Evolutionary conservation across 2,797 vertebrate species (phyloP).

Genomic region (Helicolenus hilgendorfi): DNA sequence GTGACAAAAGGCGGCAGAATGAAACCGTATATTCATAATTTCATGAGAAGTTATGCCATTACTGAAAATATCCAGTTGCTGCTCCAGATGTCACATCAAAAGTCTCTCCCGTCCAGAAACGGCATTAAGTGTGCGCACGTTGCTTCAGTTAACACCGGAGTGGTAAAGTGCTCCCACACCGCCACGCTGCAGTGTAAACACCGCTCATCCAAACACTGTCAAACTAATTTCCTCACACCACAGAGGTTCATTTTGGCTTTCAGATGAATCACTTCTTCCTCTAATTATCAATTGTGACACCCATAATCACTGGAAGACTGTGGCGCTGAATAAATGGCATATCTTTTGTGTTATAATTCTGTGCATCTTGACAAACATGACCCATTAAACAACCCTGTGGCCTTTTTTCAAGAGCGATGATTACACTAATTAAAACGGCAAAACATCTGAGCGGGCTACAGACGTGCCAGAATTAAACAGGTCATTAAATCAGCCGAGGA

Average conservation of each 20-base stretch:
- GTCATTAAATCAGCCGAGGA: conserved; percentile 87
- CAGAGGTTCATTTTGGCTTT: conserved; percentile 85
- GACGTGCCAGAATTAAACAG: conserved; percentile 86
- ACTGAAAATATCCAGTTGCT: conserved; percentile 40
- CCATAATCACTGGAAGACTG: conserved; percentile 86
- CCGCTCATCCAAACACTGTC: conserved; percentile 81
- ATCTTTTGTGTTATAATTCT: conserved; percentile 89
- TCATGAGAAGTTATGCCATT: conserved; percentile 45
- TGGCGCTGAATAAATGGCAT: conserved; percentile 82
- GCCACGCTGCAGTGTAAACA: conserved; percentile 68
- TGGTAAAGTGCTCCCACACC: conserved; percentile 47
- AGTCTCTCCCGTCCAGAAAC: conserved; percentile 2
- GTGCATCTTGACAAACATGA: conserved; percentile 91
- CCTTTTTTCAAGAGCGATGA: conserved; percentile 87
- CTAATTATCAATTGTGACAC: conserved; percentile 89
- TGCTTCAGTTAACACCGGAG: conserved; percentile 38
- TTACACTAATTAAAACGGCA: conserved; percentile 91
- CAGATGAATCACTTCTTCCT: conserved; percentile 83
- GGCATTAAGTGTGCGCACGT: conserved; percentile 23
- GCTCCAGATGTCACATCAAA: conserved; percentile 59
- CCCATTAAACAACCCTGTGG: conserved; percentile 87
- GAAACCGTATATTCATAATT: conserved; percentile 55
- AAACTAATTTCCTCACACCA: conserved; percentile 80
- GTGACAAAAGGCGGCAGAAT: conserved; percentile 36
- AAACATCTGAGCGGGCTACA: conserved; percentile 86